Base-by-base conservation (phyloP, 2,888 invertebrate genomes). In the Neoitamus cyanurus region DNA sequence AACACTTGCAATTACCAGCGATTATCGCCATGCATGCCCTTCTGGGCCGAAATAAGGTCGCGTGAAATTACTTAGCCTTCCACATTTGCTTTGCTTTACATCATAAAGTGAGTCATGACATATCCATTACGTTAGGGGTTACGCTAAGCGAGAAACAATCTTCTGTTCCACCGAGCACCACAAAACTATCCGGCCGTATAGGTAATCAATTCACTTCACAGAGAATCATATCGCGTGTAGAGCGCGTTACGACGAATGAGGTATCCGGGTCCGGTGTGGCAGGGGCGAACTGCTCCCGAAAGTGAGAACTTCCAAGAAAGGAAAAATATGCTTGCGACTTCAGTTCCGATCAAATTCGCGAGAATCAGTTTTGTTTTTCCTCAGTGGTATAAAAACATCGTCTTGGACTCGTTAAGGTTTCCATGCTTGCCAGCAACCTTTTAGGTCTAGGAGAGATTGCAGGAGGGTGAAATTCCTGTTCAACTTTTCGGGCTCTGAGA, bases 121-220 rank as follows among this genome's bases (percentile, higher is more conserved):
- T 37, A 42, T 75, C 34, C 36, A 36, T 73, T 75, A 25, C 31
- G 25, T n/a, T 36, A 37, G 9, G 46, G 75, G 42, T 42, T 58
- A 75, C 20, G 25, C 4, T 37, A 20, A 13, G 13, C 42, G 42
- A 37, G 42, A 37, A 42, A 46, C 28, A n/a, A 73, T 75, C 37
- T 75, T 37, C 42, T 42, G n/a, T 20, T 28, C 25, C 37, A 75
- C 75, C 25, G 42, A 37, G 5, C 28, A 75, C 37, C 25, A n/a
- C 25, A 11, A 75, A 46, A 42, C 34, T 42, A 75, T 42, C 30
- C 48, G 58, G 15, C 15, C 78, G 58, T 48, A 80, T 80, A 34
- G 75, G 78, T 30, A 80, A 58, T 58, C 78, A 80, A 80, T 80
- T 58, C 78, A 80, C 48, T 80, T 80, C 58, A 80, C 48, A 58